These are phyloP conservation scores for Periphyllus acericola DNA, from an alignment of 2,888 invertebrate species.

Conservation along the genomic window DNA sequence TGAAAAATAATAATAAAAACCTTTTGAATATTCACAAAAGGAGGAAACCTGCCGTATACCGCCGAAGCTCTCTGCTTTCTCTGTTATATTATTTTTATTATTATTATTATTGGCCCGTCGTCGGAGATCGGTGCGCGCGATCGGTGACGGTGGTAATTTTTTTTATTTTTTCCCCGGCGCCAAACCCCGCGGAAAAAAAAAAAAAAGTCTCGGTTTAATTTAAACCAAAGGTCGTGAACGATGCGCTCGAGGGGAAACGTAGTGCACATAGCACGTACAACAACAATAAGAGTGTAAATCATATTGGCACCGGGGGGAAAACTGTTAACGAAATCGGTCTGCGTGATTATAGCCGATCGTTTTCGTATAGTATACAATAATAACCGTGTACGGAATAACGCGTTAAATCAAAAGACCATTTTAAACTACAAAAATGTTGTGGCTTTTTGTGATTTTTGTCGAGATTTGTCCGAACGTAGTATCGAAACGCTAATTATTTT, in stretches of 20 bases:
- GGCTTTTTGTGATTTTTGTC: too few relatives aligned
- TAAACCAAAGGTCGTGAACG: not conserved
- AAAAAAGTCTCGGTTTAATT: not conserved
- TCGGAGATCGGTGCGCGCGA: not conserved
- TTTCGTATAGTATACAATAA: too few relatives aligned
- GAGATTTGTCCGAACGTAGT: too few relatives aligned
- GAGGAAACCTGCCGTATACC: not conserved
- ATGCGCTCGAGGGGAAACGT: not conserved
- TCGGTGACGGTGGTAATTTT: conserved; percentile 12
- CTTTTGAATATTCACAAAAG: conserved; percentile 59
- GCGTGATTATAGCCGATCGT: too few relatives aligned
- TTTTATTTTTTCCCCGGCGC: conserved; percentile 14
- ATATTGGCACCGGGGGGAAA: not conserved
- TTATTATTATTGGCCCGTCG: conserved; percentile 50
- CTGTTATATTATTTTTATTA: conserved; percentile 28
- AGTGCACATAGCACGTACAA: not conserved
- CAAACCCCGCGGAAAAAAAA: not conserved
- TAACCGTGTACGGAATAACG: too few relatives aligned
- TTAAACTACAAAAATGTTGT: too few relatives aligned
- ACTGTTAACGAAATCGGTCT: not conserved
- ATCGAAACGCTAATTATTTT: too few relatives aligned
- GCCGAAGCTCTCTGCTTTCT: not conserved
- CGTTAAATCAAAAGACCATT: too few relatives aligned
- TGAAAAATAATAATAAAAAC: conserved; percentile 26
- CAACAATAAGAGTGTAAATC: not conserved